phyloP scores from a whole-genome alignment of 30 jellyfish, hydroid and myxozoan genomes.

The Chrysaora quinquecirrha region DNA sequence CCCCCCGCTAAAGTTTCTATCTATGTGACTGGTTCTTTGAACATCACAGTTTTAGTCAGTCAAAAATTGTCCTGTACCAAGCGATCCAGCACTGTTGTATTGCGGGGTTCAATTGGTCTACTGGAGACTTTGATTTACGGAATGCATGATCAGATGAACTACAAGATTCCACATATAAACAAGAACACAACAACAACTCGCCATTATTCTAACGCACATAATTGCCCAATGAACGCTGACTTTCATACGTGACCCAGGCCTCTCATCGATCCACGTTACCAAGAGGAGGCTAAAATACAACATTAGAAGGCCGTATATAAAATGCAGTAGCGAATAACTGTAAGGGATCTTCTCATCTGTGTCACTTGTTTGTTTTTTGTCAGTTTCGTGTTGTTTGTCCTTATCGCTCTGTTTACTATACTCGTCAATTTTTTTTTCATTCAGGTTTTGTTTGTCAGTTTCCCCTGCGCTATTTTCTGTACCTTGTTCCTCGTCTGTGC shows the following conservation, averaged over 20 bases:
- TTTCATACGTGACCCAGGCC: conserved; percentile 91
- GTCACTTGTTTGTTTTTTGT: background rate
- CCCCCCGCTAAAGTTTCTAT: too few relatives aligned
- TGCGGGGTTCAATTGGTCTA: too few relatives aligned
- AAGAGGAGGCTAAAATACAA: conserved; percentile 65
- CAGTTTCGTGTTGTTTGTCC: background rate
- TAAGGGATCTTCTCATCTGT: conserved; percentile 22
- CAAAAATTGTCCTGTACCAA: too few relatives aligned
- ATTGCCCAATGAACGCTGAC: conserved; percentile 90
- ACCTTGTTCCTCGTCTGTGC: background rate
- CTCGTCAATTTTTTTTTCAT: background rate
- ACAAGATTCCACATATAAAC: conserved; percentile 82
- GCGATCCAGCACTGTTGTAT: too few relatives aligned
- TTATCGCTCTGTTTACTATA: background rate
- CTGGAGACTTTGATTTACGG: too few relatives aligned
- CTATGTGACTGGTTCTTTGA: too few relatives aligned
- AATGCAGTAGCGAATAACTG: conserved; percentile 41
- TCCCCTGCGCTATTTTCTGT: background rate
- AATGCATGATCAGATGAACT: conserved; percentile 38
- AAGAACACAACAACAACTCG: conserved; percentile 78
- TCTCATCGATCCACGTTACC: conserved; percentile 91
- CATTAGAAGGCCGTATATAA: conserved; percentile 33
- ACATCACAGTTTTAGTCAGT: too few relatives aligned
- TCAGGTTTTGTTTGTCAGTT: background rate
- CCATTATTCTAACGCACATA: conserved; percentile 88